Percentiles rank a stretch among this genome's conserved stretches.
Conservation (phyloP, 2,888 invertebrate genomes). For the Heteropelma amictum region DNA sequence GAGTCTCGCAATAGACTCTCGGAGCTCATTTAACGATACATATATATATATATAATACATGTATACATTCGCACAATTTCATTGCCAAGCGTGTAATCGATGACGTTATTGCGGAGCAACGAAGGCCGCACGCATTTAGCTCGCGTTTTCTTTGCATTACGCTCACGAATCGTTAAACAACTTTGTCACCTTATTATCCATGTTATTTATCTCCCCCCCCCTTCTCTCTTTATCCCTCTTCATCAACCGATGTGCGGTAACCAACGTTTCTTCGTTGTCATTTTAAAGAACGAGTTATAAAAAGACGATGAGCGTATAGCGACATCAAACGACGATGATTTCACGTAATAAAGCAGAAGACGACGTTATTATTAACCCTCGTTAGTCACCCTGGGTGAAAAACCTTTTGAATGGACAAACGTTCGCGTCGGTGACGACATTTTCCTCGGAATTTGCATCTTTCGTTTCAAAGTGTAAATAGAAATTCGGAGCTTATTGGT, state of each 20-base stretch:
- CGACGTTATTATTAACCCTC: no score
- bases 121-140: constrained; percentile 38
- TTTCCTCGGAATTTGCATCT: no score
- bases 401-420: no score
- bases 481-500: no score
- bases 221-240: background rate
- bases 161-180: constrained; percentile 29
- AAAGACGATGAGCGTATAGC: no score
- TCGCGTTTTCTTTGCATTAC: constrained; percentile 24
- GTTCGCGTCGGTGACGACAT: no score
- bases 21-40: background rate
- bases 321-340: no score
- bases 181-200: constrained; percentile 23
- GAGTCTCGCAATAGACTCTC: constrained; percentile 11
- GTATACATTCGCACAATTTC: constrained; percentile 30
- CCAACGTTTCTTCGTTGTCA: background rate
- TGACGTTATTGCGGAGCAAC: constrained; percentile 33
- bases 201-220: background rate
- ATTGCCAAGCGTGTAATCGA: constrained; percentile 46
- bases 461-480: no score
- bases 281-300: no score
- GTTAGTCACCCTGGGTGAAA: no score
- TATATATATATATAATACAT: background rate
- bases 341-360: no score
- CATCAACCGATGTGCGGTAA: background rate